phyloP scores from a whole-genome alignment of 2,797 vertebrate species.

The Danio albolineatus region DNA sequence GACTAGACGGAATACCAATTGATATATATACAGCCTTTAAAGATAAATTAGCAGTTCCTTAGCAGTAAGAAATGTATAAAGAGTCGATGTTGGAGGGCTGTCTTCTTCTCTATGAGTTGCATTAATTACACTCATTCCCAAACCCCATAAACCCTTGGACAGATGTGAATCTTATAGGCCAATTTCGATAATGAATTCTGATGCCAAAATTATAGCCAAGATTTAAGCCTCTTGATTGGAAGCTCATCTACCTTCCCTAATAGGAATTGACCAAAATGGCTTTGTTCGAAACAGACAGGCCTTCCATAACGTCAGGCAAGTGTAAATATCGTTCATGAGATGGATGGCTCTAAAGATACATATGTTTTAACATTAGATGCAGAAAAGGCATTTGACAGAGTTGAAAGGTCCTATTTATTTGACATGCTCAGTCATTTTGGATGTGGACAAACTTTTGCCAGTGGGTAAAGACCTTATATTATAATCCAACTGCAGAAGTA shows the following conservation, averaged over 20 bases:
- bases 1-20: no score
- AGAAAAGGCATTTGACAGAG: conserved; percentile 29
- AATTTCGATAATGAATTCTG: conserved; percentile 32
- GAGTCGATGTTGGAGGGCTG: conserved; percentile 13
- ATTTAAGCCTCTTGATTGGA: conserved; percentile 28
- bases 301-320: conserved; percentile 41
- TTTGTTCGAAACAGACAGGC: conserved; percentile 26
- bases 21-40: conserved; percentile 44
- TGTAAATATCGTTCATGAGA: conserved; percentile 22
- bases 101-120: not conserved
- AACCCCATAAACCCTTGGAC: conserved; percentile 20
- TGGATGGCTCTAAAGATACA: not conserved
- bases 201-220: conserved; percentile 40
- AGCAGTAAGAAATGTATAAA: conserved; percentile 10
- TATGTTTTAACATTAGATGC: conserved; percentile 31
- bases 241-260: not conserved
- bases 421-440: conserved; percentile 21
- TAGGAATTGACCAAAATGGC: conserved; percentile 38
- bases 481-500: conserved; percentile 3
- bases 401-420: conserved; percentile 38
- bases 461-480: conserved; percentile 17
- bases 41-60: not conserved
- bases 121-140: conserved; percentile 38
- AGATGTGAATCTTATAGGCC: conserved; percentile 30
- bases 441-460: conserved; percentile 35